phyloP scores from a whole-genome alignment of 2,113 vertebrate species.

The Dendrocopos noguchii region DNA sequence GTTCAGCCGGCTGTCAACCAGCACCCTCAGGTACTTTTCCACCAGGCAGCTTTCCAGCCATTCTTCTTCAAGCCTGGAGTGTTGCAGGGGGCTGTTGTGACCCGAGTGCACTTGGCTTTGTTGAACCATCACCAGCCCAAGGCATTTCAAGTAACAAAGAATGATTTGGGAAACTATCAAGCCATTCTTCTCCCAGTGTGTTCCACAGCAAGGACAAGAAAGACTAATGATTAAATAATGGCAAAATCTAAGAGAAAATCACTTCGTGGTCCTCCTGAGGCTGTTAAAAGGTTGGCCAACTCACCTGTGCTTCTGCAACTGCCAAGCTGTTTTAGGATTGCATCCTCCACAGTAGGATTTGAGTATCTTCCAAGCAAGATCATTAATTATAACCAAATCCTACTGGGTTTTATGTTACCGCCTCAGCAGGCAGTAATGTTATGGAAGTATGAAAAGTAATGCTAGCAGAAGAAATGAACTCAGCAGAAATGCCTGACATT shows the following conservation, averaged over 20 bases:
- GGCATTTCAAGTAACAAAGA: neutral
- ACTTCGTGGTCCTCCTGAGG: neutral
- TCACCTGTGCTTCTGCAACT: neutral
- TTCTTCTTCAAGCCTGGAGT: neutral
- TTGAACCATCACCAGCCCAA: neutral
- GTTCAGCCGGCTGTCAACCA: neutral
- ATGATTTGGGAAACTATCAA: neutral
- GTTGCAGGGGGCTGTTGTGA: neutral
- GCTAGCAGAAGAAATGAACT: neutral
- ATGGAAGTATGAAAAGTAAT: accelerated
- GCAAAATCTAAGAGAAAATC: neutral
- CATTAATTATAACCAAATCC: neutral
- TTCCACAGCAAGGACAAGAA: neutral
- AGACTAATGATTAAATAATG: neutral
- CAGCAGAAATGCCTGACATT: neutral
- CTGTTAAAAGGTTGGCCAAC: neutral
- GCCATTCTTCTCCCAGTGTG: neutral
- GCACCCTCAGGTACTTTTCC: neutral
- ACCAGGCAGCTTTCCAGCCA: neutral
- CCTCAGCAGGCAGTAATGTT: neutral
- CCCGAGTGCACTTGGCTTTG: neutral
- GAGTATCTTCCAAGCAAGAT: neutral
- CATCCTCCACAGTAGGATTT: accelerated
- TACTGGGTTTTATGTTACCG: neutral
- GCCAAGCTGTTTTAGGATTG: neutral